These are phyloP conservation scores for Halcyon badia DNA, from an alignment of 2,797 vertebrate species.

Conservation along the genomic window DNA sequence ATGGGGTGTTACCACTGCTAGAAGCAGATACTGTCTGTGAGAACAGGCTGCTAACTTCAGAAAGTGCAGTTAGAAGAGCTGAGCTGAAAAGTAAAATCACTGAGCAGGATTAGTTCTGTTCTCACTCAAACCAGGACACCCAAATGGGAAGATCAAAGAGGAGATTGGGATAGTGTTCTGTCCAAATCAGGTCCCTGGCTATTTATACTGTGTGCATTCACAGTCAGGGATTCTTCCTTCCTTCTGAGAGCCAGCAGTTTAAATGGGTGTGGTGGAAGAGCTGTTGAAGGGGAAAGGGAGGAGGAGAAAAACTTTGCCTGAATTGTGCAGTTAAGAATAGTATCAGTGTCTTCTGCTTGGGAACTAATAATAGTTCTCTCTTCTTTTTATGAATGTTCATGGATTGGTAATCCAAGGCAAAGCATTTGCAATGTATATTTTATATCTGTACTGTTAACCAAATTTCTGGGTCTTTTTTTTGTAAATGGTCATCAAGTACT, in stretches of 20 bases:
- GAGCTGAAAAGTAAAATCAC: too few species aligned
- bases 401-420: background rate
- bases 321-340: background rate
- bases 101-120: too few species aligned
- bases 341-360: background rate
- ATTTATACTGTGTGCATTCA: background rate
- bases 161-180: background rate
- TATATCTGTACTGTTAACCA: background rate
- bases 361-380: background rate
- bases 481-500: background rate
- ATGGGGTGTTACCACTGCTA: too few species aligned
- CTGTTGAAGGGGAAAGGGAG: background rate
- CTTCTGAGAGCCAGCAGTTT: background rate
- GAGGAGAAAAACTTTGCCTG: background rate
- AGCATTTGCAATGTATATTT: background rate
- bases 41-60: too few species aligned
- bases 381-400: background rate
- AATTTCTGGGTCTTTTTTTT: background rate
- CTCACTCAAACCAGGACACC: too few species aligned
- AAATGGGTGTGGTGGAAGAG: background rate
- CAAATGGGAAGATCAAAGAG: background rate
- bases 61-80: too few species aligned
- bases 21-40: too few species aligned
- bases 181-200: background rate
- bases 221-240: background rate